These are phyloP conservation scores for Ceratosolen solmsi DNA, from an alignment of 1,140 invertebrate genomes.

Conservation along the genomic window DNA sequence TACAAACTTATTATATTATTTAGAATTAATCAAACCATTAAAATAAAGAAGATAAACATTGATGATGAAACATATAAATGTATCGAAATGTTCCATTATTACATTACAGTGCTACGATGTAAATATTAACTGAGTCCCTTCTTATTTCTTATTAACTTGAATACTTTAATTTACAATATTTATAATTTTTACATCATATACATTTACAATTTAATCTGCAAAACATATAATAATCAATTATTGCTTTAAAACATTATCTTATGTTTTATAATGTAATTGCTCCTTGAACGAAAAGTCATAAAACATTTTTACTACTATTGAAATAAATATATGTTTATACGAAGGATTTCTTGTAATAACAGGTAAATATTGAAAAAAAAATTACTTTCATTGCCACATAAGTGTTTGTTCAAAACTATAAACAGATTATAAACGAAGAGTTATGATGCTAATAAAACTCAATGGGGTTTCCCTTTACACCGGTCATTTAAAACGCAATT, in stretches of 20 bases:
- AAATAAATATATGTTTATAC: not conserved
- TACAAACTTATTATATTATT: too few relatives aligned
- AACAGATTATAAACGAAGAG: not conserved
- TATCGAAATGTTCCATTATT: too few relatives aligned
- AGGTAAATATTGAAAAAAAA: not conserved
- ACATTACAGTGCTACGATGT: too few relatives aligned
- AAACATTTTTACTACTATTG: too few relatives aligned
- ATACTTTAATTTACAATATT: not conserved
- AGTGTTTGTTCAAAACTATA: not conserved
- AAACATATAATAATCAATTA: not conserved
- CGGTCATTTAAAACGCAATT: conserved; percentile 6
- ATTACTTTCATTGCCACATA: not conserved
- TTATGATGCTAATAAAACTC: conserved; percentile 1
- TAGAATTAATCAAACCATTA: too few relatives aligned
- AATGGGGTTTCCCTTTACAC: conserved; percentile 11
- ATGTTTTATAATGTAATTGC: too few relatives aligned
- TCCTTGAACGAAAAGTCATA: too few relatives aligned
- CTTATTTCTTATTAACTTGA: not conserved
- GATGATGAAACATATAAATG: too few relatives aligned
- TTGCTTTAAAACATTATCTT: not conserved
- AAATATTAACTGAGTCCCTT: too few relatives aligned
- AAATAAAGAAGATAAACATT: too few relatives aligned
- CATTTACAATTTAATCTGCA: not conserved
- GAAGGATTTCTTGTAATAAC: not conserved
- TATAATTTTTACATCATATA: conserved; percentile 14